phyloP scores from a whole-genome alignment of 2,797 vertebrate species.

The Sebastes cheni region DNA sequence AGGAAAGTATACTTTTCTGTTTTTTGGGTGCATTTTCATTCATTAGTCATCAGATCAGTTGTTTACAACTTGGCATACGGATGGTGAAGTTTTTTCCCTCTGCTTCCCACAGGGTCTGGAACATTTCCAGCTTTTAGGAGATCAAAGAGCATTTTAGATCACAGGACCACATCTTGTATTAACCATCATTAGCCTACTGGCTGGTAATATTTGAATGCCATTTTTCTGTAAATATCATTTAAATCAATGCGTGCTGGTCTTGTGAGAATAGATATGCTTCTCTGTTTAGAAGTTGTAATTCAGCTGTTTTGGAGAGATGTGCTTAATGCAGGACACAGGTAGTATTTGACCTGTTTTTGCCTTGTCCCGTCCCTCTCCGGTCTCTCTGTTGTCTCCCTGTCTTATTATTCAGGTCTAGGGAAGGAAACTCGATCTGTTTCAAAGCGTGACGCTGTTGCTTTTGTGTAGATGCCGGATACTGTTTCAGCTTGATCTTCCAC shows the following conservation, averaged over 20 bases:
- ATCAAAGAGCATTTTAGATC: constrained; percentile 35
- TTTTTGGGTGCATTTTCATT: neutral
- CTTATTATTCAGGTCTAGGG: constrained; percentile 12
- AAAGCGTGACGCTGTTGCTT: constrained; percentile 16
- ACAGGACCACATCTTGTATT: neutral
- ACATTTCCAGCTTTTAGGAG: constrained; percentile 5
- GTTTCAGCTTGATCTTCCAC: constrained; percentile 39
- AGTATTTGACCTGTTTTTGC: neutral
- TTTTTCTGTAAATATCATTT: neutral
- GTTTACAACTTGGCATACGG: neutral
- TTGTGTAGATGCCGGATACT: constrained; percentile 37
- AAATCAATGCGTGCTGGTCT: neutral
- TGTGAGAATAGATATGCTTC: neutral
- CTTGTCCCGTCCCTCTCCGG: neutral
- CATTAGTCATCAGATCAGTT: neutral
- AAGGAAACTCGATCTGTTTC: constrained; percentile 54
- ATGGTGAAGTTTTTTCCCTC: neutral
- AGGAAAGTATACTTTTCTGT: neutral
- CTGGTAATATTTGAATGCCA: neutral
- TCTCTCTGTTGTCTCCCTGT: neutral
- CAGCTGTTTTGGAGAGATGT: neutral
- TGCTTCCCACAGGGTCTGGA: neutral
- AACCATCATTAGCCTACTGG: neutral
- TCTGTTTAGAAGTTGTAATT: neutral
- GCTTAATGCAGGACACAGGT: neutral